These are phyloP conservation scores for Enteromius trimaculatus DNA, from an alignment of 2,797 vertebrate genomes.

Conservation along the genomic window DNA sequence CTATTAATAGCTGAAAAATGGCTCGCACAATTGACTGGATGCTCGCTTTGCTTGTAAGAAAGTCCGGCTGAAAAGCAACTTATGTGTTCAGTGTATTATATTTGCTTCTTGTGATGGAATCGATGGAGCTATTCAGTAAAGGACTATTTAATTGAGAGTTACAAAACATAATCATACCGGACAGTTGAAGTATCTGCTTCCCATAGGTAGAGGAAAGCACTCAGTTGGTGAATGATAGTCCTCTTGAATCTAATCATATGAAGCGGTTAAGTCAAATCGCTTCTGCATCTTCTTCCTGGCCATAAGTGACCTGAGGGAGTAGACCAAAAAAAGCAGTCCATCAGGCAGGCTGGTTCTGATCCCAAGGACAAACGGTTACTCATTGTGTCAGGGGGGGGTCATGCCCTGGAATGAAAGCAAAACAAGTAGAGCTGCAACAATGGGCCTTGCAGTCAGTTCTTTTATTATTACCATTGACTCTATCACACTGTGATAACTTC, in stretches of 20 bases:
- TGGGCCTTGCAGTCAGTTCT: slow-evolving; percentile 37
- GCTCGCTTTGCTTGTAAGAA: neutral
- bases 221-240: slow-evolving; percentile 54
- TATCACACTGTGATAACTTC: slow-evolving; percentile 46
- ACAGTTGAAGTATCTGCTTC: slow-evolving; percentile 45
- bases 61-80: neutral
- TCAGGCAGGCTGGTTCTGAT: slow-evolving; percentile 26
- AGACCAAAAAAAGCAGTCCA: slow-evolving; percentile 13
- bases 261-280: slow-evolving; percentile 30
- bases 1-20: neutral
- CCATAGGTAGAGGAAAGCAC: slow-evolving; percentile 54
- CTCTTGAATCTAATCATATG: slow-evolving; percentile 49
- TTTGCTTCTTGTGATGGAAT: slow-evolving; percentile 37
- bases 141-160: slow-evolving; percentile 43
- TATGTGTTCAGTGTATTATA: slow-evolving; percentile 4
- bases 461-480: slow-evolving; percentile 43
- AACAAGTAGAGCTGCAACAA: slow-evolving; percentile 47
- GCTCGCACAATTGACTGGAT: neutral
- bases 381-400: slow-evolving; percentile 41
- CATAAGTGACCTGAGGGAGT: slow-evolving; percentile 22
- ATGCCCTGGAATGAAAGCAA: slow-evolving; percentile 53
- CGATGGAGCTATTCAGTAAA: slow-evolving; percentile 25
- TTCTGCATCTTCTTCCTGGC: slow-evolving; percentile 24
- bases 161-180: slow-evolving; percentile 44
- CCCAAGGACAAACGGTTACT: slow-evolving; percentile 10